These are phyloP conservation scores for Benitochromis conjunctus DNA, from an alignment of 2,113 vertebrate genomes.

Conservation along the genomic window DNA sequence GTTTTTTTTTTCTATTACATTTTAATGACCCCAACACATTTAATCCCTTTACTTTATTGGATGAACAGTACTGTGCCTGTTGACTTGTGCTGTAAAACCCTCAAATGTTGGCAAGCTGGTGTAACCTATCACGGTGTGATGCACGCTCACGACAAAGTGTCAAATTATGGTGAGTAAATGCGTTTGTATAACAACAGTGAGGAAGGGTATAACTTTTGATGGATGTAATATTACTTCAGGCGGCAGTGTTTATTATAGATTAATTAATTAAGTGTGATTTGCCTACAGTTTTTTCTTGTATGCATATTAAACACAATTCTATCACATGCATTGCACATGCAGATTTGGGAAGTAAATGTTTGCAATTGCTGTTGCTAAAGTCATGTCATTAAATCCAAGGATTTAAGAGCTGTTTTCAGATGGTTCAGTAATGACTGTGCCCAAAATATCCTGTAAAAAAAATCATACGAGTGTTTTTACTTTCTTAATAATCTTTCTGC, in stretches of 20 bases:
- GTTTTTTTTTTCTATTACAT: neutral
- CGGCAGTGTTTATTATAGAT: neutral
- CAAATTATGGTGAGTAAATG: neutral
- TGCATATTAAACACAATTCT: neutral
- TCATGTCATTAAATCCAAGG: neutral
- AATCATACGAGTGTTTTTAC: too few species aligned
- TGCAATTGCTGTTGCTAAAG: neutral
- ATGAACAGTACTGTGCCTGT: constrained; percentile 4
- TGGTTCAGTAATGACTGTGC: neutral
- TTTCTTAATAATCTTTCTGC: neutral
- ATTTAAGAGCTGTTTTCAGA: neutral
- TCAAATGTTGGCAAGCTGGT: neutral
- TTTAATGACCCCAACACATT: constrained; percentile 30
- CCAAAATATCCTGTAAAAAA: neutral
- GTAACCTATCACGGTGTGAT: neutral
- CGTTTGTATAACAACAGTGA: neutral
- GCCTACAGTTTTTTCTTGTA: neutral
- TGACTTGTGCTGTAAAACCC: neutral
- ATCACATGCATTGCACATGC: neutral
- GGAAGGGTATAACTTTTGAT: neutral
- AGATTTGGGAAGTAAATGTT: neutral
- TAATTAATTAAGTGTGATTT: neutral
- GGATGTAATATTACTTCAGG: neutral
- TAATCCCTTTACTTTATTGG: constrained; percentile 14
- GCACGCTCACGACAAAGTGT: neutral